These are phyloP conservation scores for Corapipo altera DNA, from an alignment of 2,113 vertebrate genomes.

Conservation along the genomic window DNA sequence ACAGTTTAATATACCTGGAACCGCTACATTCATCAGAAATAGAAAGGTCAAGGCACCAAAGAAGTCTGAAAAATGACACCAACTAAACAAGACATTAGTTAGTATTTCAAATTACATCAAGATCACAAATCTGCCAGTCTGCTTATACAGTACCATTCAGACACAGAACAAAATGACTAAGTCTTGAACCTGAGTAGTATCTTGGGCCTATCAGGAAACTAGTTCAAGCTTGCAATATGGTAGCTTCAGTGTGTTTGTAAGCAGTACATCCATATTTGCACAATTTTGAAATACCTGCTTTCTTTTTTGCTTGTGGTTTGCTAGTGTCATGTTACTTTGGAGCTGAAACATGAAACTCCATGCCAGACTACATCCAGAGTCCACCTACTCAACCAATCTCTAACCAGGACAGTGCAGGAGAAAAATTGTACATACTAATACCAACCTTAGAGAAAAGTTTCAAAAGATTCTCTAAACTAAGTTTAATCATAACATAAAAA, in stretches of 20 bases:
- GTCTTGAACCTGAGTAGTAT: not conserved
- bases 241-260: not conserved
- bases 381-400: not conserved
- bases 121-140: not conserved
- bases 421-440: not conserved
- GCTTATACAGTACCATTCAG: not conserved
- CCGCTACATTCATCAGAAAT: not conserved
- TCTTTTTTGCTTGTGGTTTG: not conserved
- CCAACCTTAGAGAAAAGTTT: not conserved
- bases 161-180: not conserved
- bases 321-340: not conserved
- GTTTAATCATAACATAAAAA: not conserved
- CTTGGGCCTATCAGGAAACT: not conserved
- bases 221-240: not conserved
- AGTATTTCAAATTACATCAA: not conserved
- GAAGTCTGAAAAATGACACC: not conserved
- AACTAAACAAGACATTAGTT: not conserved
- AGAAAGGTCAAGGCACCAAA: not conserved
- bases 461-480: not conserved
- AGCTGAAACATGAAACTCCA: not conserved
- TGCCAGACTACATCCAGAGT: not conserved
- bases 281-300: not conserved
- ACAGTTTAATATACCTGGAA: not conserved
- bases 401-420: not conserved
- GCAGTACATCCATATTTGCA: not conserved